phyloP scores from a whole-genome alignment of 1,140 invertebrate genomes.

The Drosophila repletoides region DNA sequence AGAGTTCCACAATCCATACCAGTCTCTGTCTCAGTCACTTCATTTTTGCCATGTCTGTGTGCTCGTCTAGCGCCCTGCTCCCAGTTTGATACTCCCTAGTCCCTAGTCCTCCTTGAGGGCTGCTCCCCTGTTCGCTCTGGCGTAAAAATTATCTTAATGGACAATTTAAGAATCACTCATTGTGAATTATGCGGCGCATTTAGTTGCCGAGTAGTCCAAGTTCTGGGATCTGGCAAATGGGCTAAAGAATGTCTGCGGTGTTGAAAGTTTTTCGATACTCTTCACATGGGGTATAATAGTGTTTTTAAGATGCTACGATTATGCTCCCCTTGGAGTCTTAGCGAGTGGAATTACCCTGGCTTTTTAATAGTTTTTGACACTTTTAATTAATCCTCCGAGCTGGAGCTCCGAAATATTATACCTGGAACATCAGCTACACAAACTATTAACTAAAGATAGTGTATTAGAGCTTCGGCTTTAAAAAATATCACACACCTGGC shows the following conservation, averaged over 20 bases:
- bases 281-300: no score
- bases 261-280: conserved; percentile 38
- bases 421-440: no score
- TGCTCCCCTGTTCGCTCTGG: conserved; percentile 49
- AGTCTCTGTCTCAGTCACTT: conserved; percentile 3
- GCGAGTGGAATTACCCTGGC: no score
- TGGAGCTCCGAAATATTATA: no score
- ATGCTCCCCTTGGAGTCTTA: no score
- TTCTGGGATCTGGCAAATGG: conserved; percentile 57
- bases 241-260: conserved; percentile 45
- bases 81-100: neutral
- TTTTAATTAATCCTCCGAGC: no score
- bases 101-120: neutral
- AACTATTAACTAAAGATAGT: no score
- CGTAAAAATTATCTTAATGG: conserved; percentile 81
- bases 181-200: conserved; percentile 79
- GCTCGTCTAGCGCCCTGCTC: conserved; percentile 36
- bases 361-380: no score
- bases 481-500: no score
- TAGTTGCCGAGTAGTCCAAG: conserved; percentile 60
- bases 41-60: conserved; percentile 22
- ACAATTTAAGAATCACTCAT: conserved; percentile 81
- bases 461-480: no score
- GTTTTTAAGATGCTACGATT: no score
- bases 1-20: neutral